Base-by-base conservation (phyloP, 2,888 invertebrate genomes). In the Hedya salicella region DNA sequence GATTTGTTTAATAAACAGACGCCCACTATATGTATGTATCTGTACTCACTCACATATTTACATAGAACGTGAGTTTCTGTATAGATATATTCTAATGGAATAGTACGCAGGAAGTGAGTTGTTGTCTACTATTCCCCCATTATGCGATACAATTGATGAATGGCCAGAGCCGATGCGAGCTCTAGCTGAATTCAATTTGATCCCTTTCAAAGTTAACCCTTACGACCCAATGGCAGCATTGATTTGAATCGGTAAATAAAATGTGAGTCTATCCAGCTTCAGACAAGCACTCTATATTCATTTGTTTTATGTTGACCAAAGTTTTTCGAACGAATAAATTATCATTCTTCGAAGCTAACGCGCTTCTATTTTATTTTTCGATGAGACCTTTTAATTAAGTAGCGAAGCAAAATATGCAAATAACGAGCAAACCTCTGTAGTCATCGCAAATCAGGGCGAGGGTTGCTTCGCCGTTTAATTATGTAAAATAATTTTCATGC, bases 401-500 rank as follows among this genome's bases (percentile, higher is more conserved):
- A 78, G 77, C 70, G 66, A 73, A 71, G 74, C 74, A 80, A 82
- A 89, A 85, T 87, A 90, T 89, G 88, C 82, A 87, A 89, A 90
- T 88, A 78, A 78, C 73, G 76, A 77, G 71, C 76, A 81, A 86
- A 87, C 86, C 85, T 87, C 75, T 81, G 84, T 87, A 87, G 89
- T 87, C 86, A 86, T 87, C 83, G 78, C 87, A 86, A 90, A 91
- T 89, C 89, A 88, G 84, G 87, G 83, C 78, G 78, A 75, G 86
- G 86, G 83, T 81, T 79, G 78, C 78, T 11, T 72, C 75, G 81
- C 76, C 87, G 83, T 87, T 91, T 91, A 90, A 90, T 90, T 89
- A 91, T 91, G 91, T 87, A 89, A 91, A 91, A 90, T 90, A 85
- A 88, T 87, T 88, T 83, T 87, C 87, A 87, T 89, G 86, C 88